Evolutionary conservation across 2,797 vertebrate species (phyloP), one percentile per base, ranked within the genome.

Genomic region (Lateolabrax maculatus): DNA sequence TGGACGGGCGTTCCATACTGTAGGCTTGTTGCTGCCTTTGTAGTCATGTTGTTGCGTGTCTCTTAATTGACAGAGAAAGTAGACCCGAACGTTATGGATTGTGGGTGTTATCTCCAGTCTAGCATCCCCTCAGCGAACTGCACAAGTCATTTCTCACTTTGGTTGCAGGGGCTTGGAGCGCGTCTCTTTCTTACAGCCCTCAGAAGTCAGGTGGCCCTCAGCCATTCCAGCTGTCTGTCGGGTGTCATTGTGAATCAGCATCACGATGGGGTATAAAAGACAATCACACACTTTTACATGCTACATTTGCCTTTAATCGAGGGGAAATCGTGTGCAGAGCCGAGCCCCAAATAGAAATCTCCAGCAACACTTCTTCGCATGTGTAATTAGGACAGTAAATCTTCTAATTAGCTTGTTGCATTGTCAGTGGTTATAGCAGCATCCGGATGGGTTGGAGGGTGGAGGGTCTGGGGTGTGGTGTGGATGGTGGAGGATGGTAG

Each of bases 141-240:
- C 58, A 49, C 71, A 73, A 78, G 84, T 88, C 79, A 70, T 84
- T 82, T 83, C 88, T 85, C 90, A 80, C 83, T 86, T 64, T 81
- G 87, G 58, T 84, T 84, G 55, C 79, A 62, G 84, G 83, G 85
- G 71, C 79, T 79, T n/a, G 70, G 83, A 86, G 85, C 83, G 37
- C 67, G 51, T 90, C 85, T 85, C 80, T 84, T 81, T 87, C 81
- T 87, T 71, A 48, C 68, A 77, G 70, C 88, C 89, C 88, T 87
- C 84, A 89, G 86, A 86, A 89, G 89, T 90, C 93, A 92, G 90
- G 90, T 89, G 93, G 92, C 92, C 92, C 83, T 93, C 92, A 90
- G 92, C 86, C 87, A 92, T 89, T 91, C 90, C 93, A 94, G 93
- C 93, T 95, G 94, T 94, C 94, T 95, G 94, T 93, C 91, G 86